These are phyloP conservation scores for Poeciliopsis paucimaculata DNA, from an alignment of 2,797 vertebrate species.

Conservation along the genomic window DNA sequence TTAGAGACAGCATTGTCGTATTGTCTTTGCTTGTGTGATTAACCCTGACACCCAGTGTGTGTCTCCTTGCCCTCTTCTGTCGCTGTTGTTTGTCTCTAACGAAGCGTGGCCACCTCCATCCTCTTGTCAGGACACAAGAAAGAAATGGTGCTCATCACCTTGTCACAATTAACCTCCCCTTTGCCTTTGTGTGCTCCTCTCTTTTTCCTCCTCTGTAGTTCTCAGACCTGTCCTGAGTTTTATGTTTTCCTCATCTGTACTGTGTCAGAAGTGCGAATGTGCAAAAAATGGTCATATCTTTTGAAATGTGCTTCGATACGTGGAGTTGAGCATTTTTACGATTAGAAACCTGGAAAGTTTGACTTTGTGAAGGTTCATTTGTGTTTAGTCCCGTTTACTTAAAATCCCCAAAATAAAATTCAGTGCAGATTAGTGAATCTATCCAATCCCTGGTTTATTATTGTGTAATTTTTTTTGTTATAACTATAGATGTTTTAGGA, in stretches of 20 bases:
- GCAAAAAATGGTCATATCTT: neutral
- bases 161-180: slow-evolving; percentile 14
- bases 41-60: slow-evolving; percentile 17
- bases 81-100: slow-evolving; percentile 65
- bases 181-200: neutral
- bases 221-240: neutral
- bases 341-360: neutral
- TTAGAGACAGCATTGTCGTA: neutral
- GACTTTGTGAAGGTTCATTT: neutral
- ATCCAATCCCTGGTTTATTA: too few relatives aligned
- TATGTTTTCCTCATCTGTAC: neutral
- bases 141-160: slow-evolving; percentile 18
- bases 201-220: neutral
- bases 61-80: slow-evolving; percentile 51
- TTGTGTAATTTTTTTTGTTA: too few relatives aligned
- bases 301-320: neutral
- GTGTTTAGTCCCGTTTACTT: neutral
- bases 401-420: neutral
- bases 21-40: slow-evolving; percentile 6
- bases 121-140: slow-evolving; percentile 52
- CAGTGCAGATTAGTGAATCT: neutral
- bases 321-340: neutral
- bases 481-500: neutral
- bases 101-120: slow-evolving; percentile 56
- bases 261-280: neutral